phyloP scores from a whole-genome alignment of 2,797 vertebrate genomes.

The Clarias laeviceps region DNA sequence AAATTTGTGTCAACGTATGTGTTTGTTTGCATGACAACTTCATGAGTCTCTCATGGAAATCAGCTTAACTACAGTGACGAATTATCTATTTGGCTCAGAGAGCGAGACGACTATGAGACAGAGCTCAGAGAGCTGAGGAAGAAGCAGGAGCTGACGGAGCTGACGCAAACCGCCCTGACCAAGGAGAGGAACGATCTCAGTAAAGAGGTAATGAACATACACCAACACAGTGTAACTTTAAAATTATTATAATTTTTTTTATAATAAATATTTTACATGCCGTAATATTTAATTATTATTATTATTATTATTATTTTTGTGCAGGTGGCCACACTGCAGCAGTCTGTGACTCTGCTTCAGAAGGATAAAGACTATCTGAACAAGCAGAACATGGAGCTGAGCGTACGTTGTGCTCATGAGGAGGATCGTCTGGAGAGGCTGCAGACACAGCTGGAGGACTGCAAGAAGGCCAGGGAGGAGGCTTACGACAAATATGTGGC shows the following conservation, averaged over 20 bases:
- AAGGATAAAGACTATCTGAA: constrained; percentile 97
- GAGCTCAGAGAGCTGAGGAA: constrained; percentile 84
- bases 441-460: constrained; percentile 89
- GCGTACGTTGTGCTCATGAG: constrained; percentile 88
- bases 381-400: constrained; percentile 93
- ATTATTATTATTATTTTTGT: not conserved
- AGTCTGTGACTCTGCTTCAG: constrained; percentile 88
- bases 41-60: not conserved
- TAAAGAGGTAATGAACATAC: constrained; percentile 81
- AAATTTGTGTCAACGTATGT: no score
- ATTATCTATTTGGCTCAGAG: constrained; percentile 69
- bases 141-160: constrained; percentile 82
- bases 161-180: constrained; percentile 75
- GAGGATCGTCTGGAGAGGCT: constrained; percentile 92
- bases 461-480: constrained; percentile 91
- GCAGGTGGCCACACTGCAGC: constrained; percentile 84
- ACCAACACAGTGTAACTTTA: not conserved
- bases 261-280: no score
- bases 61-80: not conserved
- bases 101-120: constrained; percentile 86
- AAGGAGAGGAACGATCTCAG: constrained; percentile 86
- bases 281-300: not conserved
- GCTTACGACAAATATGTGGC: constrained; percentile 94
- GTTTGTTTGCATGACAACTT: not conserved
- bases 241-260: no score